These are phyloP conservation scores for Acipenser oxyrinchus DNA, from an alignment of 2,797 vertebrate genomes.

Conservation along the genomic window DNA sequence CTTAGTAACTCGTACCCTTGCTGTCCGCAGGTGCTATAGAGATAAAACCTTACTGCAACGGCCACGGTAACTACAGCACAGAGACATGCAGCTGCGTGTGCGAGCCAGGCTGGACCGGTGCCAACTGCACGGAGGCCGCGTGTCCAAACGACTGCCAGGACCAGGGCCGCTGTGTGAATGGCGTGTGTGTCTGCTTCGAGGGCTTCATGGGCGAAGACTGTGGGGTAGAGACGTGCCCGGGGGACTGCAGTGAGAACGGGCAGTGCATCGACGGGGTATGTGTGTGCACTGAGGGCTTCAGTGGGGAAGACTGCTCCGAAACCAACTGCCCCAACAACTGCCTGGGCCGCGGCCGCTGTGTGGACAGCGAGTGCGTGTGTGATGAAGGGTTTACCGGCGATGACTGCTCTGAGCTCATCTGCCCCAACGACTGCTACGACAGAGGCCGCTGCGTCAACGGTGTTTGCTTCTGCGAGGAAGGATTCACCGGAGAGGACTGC, in stretches of 20 bases:
- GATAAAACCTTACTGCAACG: conserved; percentile 82
- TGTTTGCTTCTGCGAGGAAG: conserved; percentile 83
- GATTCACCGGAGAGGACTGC: conserved; percentile 83
- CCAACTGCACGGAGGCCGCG: conserved; percentile 76
- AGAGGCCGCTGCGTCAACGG: conserved; percentile 86
- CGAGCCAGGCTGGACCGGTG: conserved; percentile 68
- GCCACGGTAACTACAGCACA: conserved; percentile 82
- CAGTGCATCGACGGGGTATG: conserved; percentile 75
- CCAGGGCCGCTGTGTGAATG: conserved; percentile 84
- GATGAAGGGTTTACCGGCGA: conserved; percentile 84
- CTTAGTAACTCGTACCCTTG: conserved; percentile 3
- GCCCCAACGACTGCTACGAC: conserved; percentile 89
- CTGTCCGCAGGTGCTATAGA: conserved; percentile 67
- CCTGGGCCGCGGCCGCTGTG: conserved; percentile 72
- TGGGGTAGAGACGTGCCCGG: conserved; percentile 68
- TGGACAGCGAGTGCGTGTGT: conserved; percentile 81
- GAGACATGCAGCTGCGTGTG: conserved; percentile 77
- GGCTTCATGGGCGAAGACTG: conserved; percentile 80
- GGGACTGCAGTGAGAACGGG: conserved; percentile 73
- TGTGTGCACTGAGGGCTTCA: conserved; percentile 76
- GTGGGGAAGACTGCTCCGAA: conserved; percentile 71
- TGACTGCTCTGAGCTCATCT: conserved; percentile 87
- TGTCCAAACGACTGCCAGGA: conserved; percentile 88
- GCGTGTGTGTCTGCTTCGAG: conserved; percentile 82
- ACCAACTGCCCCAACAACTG: conserved; percentile 84